Conservation (phyloP, 2,797 vertebrate genomes). For the Thalassophryne amazonica region DNA sequence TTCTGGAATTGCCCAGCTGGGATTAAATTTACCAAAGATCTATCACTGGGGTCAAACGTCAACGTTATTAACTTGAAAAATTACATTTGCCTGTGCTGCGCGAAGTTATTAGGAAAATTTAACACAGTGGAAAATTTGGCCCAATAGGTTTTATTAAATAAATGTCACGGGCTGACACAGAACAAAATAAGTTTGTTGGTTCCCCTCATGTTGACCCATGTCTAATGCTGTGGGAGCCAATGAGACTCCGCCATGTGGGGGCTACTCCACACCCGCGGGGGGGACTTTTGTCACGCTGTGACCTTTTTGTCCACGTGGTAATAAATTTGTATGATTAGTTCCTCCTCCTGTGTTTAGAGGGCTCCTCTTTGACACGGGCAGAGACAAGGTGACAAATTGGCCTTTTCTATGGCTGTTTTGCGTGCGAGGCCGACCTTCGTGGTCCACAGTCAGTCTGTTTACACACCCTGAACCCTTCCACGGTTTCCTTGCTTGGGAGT, state of each 20-base stretch:
- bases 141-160: slow-evolving; percentile 35
- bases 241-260: slow-evolving; percentile 36
- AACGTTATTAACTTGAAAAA: slow-evolving; percentile 14
- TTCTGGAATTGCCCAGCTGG: too few relatives aligned
- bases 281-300: slow-evolving; percentile 71
- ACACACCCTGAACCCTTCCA: slow-evolving; percentile 47
- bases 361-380: slow-evolving; percentile 42
- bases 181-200: slow-evolving; percentile 49
- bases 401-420: slow-evolving; percentile 25
- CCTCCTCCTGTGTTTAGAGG: slow-evolving; percentile 60
- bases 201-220: slow-evolving; percentile 64
- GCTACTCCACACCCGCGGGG: slow-evolving; percentile 68
- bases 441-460: slow-evolving; percentile 35
- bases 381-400: slow-evolving; percentile 9
- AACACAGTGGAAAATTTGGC: slow-evolving; percentile 23
- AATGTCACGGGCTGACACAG: slow-evolving; percentile 32
- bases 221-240: slow-evolving; percentile 57
- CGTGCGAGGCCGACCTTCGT: slow-evolving; percentile 37
- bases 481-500: slow-evolving; percentile 31
- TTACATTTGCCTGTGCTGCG: background rate
- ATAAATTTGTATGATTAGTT: slow-evolving; percentile 78
- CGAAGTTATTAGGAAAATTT: background rate
- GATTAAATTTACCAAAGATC: too few relatives aligned
- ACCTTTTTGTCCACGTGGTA: slow-evolving; percentile 62
- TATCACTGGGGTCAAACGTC: background rate